Percentiles rank a stretch among this genome's conserved stretches.
These are phyloP conservation scores for Echinops telfairi DNA, from an alignment of 2,113 vertebrate species.

Conservation along the genomic window DNA sequence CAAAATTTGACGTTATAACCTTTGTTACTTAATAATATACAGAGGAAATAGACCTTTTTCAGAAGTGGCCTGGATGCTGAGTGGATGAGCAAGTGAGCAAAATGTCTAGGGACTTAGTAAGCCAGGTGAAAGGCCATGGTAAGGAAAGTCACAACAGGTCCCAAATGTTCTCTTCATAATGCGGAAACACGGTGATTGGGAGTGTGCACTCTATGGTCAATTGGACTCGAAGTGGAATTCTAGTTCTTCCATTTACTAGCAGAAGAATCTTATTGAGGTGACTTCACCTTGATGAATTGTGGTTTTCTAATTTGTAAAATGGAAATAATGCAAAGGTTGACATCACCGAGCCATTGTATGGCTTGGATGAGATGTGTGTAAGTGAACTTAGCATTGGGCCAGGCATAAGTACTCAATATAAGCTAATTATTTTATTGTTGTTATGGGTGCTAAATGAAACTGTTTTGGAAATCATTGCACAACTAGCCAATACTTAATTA, in stretches of 20 bases:
- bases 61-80: not conserved
- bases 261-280: not conserved
- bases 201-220: not conserved
- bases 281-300: slow-evolving; percentile 40
- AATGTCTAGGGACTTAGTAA: not conserved
- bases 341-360: not conserved
- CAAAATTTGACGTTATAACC: slow-evolving; percentile 39
- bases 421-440: slow-evolving; percentile 39
- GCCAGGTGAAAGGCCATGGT: not conserved
- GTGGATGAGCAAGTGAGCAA: slow-evolving; percentile 17
- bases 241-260: not conserved
- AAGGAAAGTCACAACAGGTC: not conserved
- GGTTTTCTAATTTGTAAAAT: slow-evolving; percentile 50
- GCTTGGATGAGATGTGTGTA: not conserved
- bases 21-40: slow-evolving; percentile 56
- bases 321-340: slow-evolving; percentile 15
- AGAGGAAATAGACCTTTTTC: slow-evolving; percentile 48
- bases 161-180: slow-evolving; percentile 9
- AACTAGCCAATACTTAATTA: slow-evolving; percentile 22
- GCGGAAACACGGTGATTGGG: not conserved
- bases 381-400: not conserved
- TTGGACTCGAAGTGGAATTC: slow-evolving; percentile 24
- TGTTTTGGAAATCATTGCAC: not conserved
- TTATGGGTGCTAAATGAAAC: not conserved
- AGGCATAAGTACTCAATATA: not conserved